phyloP scores from a whole-genome alignment of 2,888 invertebrate genomes.

The Mesoligia furuncula region DNA sequence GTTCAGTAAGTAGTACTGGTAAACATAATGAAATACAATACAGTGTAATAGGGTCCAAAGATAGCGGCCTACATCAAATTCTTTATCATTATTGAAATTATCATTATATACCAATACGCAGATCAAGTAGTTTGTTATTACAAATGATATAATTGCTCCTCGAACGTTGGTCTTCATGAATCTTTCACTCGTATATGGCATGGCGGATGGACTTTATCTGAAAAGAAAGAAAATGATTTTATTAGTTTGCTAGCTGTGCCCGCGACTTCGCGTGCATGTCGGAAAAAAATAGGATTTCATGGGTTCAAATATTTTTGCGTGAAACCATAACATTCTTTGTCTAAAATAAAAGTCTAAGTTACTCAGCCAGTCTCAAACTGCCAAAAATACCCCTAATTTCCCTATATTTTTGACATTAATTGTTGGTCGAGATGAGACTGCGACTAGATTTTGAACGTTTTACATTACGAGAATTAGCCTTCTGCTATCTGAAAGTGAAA shows the following conservation, averaged over 20 bases:
- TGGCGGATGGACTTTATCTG: slow-evolving; percentile 3
- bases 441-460: no score
- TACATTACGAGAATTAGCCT: no score
- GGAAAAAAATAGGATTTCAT: background rate
- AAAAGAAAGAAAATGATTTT: background rate
- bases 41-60: slow-evolving; percentile 11
- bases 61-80: background rate
- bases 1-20: background rate
- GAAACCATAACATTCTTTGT: no score
- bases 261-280: background rate
- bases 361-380: no score
- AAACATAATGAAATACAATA: slow-evolving; percentile 15
- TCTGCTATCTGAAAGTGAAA: no score
- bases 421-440: no score
- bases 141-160: slow-evolving; percentile 1
- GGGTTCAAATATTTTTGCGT: no score
- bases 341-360: no score
- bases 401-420: no score
- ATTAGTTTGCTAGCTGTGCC: background rate
- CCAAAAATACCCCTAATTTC: no score
- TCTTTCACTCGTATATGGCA: background rate
- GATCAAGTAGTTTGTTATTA: slow-evolving; percentile 2
- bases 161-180: background rate
- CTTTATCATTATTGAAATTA: background rate
- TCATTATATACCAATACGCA: background rate